phyloP scores from a whole-genome alignment of 1,140 invertebrate species.

The Schmidtea mediterranea region DNA sequence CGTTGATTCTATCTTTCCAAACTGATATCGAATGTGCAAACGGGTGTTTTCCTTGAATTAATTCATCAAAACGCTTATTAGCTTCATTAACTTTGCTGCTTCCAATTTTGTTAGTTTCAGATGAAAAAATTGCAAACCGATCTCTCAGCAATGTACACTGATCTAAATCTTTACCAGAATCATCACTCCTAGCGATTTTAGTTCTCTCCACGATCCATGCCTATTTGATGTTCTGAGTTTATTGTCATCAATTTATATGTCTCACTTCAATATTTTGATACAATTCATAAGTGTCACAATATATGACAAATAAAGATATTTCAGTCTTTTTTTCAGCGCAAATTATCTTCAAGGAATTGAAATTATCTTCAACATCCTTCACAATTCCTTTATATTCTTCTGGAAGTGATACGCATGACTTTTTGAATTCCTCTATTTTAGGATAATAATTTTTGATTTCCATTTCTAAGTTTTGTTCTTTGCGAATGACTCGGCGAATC shows the following conservation, averaged over 20 bases:
- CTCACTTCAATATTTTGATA: slow-evolving; percentile 77
- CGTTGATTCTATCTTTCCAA: slow-evolving; percentile 92
- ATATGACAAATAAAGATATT: slow-evolving; percentile 34
- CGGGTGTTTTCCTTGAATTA: slow-evolving; percentile 65
- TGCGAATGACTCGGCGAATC: too few species aligned
- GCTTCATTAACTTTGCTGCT: slow-evolving; percentile 68
- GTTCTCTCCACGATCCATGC: slow-evolving; percentile 96
- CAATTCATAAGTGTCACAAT: slow-evolving; percentile 55
- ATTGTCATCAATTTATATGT: slow-evolving; percentile 41
- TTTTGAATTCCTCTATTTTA: too few species aligned
- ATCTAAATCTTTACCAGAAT: slow-evolving; percentile 92
- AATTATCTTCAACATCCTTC: slow-evolving; percentile 88
- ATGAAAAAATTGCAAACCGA: slow-evolving; percentile 77
- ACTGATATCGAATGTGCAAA: slow-evolving; percentile 89
- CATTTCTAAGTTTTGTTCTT: slow-evolving; percentile 37
- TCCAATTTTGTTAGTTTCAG: slow-evolving; percentile 77
- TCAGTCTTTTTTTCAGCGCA: slow-evolving; percentile 68
- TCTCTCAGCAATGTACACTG: slow-evolving; percentile 59
- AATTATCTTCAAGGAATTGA: slow-evolving; percentile 83
- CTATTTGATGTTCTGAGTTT: slow-evolving; percentile 6
- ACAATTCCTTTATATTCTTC: slow-evolving; percentile 52
- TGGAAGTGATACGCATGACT: slow-evolving; percentile 40
- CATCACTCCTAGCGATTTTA: slow-evolving; percentile 78
- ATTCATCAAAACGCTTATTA: slow-evolving; percentile 73
- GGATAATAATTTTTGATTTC: slow-evolving; percentile 53